These are phyloP conservation scores for Amyelois transitella DNA, from an alignment of 1,140 invertebrate species.

Conservation along the genomic window DNA sequence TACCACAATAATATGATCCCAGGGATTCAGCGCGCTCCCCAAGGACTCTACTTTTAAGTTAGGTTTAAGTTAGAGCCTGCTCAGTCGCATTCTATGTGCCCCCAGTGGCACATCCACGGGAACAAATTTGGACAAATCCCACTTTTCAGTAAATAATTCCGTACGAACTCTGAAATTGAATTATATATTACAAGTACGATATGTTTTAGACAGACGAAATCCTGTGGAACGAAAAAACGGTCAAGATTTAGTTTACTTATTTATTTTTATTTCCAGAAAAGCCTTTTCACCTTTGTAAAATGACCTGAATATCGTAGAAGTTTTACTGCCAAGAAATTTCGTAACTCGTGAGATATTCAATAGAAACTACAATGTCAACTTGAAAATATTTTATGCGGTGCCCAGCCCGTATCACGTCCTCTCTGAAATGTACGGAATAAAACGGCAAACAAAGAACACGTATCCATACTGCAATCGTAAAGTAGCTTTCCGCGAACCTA, in stretches of 20 bases:
- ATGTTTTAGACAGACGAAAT: neutral
- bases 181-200: neutral
- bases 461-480: constrained; percentile 38
- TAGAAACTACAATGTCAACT: constrained; percentile 35
- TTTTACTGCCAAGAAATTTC: constrained; percentile 8
- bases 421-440: constrained; percentile 48
- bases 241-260: neutral
- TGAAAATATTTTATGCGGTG: constrained; percentile 45
- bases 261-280: neutral
- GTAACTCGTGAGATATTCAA: constrained; percentile 24
- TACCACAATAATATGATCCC: constrained; percentile 10
- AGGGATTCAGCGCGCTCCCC: constrained; percentile 4
- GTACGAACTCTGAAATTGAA: neutral
- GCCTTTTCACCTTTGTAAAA: neutral
- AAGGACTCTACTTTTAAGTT: constrained; percentile 28
- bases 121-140: constrained; percentile 15
- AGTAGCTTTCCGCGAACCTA: constrained; percentile 27
- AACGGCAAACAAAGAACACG: constrained; percentile 46
- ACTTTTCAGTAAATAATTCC: constrained; percentile 2
- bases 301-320: neutral
- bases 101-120: constrained; percentile 16
- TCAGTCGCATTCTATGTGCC: constrained; percentile 19
- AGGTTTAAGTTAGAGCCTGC: constrained; percentile 26
- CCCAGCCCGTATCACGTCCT: constrained; percentile 39
- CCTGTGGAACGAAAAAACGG: neutral